Conservation (phyloP, 35 echinoderm and acorn worm species). For the Ophiothrix spiculata region DNA sequence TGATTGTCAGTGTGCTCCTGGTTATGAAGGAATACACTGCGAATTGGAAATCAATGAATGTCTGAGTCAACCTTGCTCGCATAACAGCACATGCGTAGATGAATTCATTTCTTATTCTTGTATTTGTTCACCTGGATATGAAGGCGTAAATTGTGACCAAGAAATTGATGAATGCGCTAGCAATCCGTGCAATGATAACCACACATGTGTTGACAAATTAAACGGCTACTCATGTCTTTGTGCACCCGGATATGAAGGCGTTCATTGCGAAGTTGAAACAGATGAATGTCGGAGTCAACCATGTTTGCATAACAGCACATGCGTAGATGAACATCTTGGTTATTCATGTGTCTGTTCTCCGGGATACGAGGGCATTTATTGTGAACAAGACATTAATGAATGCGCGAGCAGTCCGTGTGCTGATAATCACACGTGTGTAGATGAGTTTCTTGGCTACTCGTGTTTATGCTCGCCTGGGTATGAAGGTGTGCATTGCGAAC, state of each 20-base stretch:
- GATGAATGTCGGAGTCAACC: slow-evolving; percentile 46
- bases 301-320: slow-evolving; percentile 49
- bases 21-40: slow-evolving; percentile 32
- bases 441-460: slow-evolving; percentile 47
- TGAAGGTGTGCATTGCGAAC: slow-evolving; percentile 47
- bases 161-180: slow-evolving; percentile 63
- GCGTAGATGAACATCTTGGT: slow-evolving; percentile 42
- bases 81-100: slow-evolving; percentile 46
- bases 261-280: slow-evolving; percentile 42
- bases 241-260: slow-evolving; percentile 35
- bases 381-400: slow-evolving; percentile 57
- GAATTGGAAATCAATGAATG: slow-evolving; percentile 54
- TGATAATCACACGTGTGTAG: slow-evolving; percentile 51
- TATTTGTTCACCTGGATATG: slow-evolving; percentile 34
- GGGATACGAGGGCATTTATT: slow-evolving; percentile 48
- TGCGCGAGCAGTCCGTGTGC: slow-evolving; percentile 59
- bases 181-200: slow-evolving; percentile 39
- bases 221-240: slow-evolving; percentile 52
- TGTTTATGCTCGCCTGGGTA: slow-evolving; percentile 63
- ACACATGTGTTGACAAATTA: slow-evolving; percentile 25
- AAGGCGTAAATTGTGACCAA: slow-evolving; percentile 40
- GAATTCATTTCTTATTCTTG: slow-evolving; percentile 35
- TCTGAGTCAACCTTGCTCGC: slow-evolving; percentile 47
- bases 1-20: slow-evolving; percentile 37
- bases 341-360: slow-evolving; percentile 59